These are phyloP conservation scores for Antidorcas marsupialis DNA, from an alignment of 2,113 vertebrate species.

Conservation along the genomic window DNA sequence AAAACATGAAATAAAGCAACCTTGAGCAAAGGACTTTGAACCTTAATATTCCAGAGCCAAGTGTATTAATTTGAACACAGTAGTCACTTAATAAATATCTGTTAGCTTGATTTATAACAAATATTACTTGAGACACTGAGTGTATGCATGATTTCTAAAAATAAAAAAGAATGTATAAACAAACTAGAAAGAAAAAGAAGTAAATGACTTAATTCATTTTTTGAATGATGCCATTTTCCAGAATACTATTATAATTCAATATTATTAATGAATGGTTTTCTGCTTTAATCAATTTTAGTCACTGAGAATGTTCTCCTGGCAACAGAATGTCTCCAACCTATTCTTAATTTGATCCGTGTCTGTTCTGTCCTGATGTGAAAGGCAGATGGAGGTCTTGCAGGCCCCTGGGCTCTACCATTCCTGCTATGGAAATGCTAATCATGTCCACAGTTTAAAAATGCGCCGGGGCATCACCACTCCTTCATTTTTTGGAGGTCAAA, in stretches of 20 bases:
- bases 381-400: not conserved
- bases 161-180: not conserved
- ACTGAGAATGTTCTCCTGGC: not conserved
- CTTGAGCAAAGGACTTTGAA: not conserved
- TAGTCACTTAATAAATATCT: not conserved
- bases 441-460: not conserved
- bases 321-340: not conserved
- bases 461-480: not conserved
- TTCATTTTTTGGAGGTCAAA: not conserved
- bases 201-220: not conserved
- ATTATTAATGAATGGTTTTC: not conserved
- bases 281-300: slow-evolving; percentile 26
- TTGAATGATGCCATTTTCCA: not conserved
- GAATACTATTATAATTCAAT: not conserved
- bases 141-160: not conserved
- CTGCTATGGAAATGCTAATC: not conserved
- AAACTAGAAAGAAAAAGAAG: not conserved
- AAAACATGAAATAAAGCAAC: not conserved
- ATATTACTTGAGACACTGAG: not conserved
- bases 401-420: not conserved
- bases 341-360: slow-evolving; percentile 3
- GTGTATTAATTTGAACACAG: not conserved
- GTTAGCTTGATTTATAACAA: not conserved
- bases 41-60: not conserved
- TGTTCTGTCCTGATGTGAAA: not conserved